Evolutionary conservation across 1,140 invertebrate genomes (phyloP), one percentile per base, ranked within the genome.

Genomic region (Frieseomelitta varia): DNA sequence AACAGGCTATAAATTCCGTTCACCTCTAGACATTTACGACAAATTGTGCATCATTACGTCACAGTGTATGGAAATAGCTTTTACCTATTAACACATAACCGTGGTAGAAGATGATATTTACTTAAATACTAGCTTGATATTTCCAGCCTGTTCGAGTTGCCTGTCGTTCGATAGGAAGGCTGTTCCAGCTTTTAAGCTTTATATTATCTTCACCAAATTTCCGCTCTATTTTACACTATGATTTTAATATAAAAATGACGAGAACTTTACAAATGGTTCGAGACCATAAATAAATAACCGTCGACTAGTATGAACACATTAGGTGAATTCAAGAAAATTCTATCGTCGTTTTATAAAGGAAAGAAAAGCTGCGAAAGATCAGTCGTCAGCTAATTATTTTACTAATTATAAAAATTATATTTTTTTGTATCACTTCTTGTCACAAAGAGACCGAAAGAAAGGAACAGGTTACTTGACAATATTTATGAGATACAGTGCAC

Each of bases 71-170:
- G 72, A 74, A 74, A 30, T 55, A 30, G 72, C 72, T 74, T 34
- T 65, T 51, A 65, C 76, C 47, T 34, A 53, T 15, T 67, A 67
- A 67, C 61, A 39, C 30, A 53, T 4, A 78, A 19, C 47, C 51
- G 39, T 8, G 61, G 24, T 65, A n/a, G 30, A 30, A 78, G 61
- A n/a, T 65, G 76, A 78, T 78, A 78, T 78, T 78, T 78, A 78
- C 53, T 65, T 78, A 78, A 78, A 78, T 78, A 78, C 61, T 63
- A 78, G 61, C 61, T n/a, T 78, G 76, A 27, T 78, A 78, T 78
- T 78, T 78, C 12, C 76, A 76, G 12, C 61, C 39, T 47, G 39
- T 47, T 47, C 39, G 15, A 24, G 27, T 47, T 39, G 24, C 72
- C 72, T 21, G 51, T 56, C 53, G 72, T 56, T 30, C 47, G n/a